Evolutionary conservation across 2,888 invertebrate species (phyloP).

Genomic region (Tridacna gigas): DNA sequence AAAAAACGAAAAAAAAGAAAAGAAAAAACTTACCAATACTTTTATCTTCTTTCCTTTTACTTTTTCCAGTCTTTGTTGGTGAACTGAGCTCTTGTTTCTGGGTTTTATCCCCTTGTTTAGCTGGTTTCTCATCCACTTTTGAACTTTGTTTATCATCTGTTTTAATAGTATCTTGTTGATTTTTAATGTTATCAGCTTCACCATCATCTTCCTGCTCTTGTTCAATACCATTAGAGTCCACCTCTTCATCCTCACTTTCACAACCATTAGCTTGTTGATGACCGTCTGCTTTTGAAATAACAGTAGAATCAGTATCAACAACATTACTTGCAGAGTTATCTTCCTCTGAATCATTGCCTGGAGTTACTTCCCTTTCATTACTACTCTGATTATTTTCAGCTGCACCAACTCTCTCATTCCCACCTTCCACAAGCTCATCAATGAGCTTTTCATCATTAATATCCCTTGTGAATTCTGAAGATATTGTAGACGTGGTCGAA

Average conservation of each 20-base stretch:
- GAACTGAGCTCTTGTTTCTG: slow-evolving; percentile 56
- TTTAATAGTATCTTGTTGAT: slow-evolving; percentile 25
- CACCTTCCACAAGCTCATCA: slow-evolving; percentile 44
- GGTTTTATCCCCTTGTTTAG: slow-evolving; percentile 36
- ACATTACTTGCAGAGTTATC: slow-evolving; percentile 7
- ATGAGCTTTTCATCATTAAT: slow-evolving; percentile 57
- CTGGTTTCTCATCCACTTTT: slow-evolving; percentile 19
- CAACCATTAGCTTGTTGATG: slow-evolving; percentile 15
- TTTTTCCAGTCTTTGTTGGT: slow-evolving; percentile 65
- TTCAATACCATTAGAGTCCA: slow-evolving; percentile 65
- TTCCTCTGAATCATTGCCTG: slow-evolving; percentile 31
- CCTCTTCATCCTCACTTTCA: slow-evolving; percentile 33
- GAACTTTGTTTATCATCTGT: slow-evolving; percentile 23
- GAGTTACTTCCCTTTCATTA: slow-evolving; percentile 42
- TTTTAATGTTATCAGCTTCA: slow-evolving; percentile 28
- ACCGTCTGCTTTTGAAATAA: slow-evolving; percentile 23
- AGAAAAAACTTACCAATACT: slow-evolving; percentile 74
- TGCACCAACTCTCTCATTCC: not conserved
- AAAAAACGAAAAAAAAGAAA: not conserved
- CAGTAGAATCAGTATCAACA: slow-evolving; percentile 24
- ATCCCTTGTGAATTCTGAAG: slow-evolving; percentile 36
- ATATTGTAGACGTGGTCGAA: not conserved
- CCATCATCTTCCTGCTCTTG: slow-evolving; percentile 37
- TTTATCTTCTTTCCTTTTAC: slow-evolving; percentile 81
- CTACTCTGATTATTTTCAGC: slow-evolving; percentile 13